Percentiles rank a stretch among this genome's conserved stretches.
These are phyloP conservation scores for Andrena hattorfiana DNA, from an alignment of 2,888 invertebrate species.

Conservation along the genomic window DNA sequence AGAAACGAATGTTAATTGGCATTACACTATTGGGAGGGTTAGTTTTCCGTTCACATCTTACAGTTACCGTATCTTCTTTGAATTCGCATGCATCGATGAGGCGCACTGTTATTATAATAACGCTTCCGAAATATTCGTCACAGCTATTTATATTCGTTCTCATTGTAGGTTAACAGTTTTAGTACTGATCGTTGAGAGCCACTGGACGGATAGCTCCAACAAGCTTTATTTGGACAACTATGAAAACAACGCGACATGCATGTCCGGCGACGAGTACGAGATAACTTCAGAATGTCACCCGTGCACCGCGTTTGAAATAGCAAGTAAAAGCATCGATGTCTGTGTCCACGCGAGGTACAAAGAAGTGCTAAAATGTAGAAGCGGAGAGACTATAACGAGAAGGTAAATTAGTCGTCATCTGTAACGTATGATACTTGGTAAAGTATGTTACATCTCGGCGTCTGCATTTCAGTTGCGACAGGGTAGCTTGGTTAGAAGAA, in stretches of 20 bases:
- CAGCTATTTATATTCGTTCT: constrained; percentile 12
- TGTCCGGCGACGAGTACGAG: constrained; percentile 90
- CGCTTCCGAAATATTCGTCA: background rate
- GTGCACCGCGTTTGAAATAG: constrained; percentile 94
- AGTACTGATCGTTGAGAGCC: constrained; percentile 93
- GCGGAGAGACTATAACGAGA: constrained; percentile 92
- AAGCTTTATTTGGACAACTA: constrained; percentile 88
- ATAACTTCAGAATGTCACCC: constrained; percentile 93
- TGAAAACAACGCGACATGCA: constrained; percentile 93
- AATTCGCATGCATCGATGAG: background rate
- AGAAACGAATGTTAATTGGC: constrained; percentile 93
- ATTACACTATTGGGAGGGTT: constrained; percentile 91
- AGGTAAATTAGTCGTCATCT: constrained; percentile 85
- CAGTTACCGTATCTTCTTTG: background rate
- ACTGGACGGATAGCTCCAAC: constrained; percentile 88
- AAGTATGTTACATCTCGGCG: background rate
- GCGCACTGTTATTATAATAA: background rate
- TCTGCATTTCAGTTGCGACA: constrained; percentile 90
- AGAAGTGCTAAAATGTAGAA: constrained; percentile 92
- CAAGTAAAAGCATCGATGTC: constrained; percentile 92
- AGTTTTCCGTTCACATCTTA: constrained; percentile 81
- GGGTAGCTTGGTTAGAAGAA: constrained; percentile 94
- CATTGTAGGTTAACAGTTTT: constrained; percentile 91
- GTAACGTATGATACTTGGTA: background rate
- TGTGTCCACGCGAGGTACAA: constrained; percentile 94